Evolutionary conservation across 1,140 invertebrate genomes (phyloP), one percentile per base, ranked within the genome.

Genomic region (Hyles euphorbiae): DNA sequence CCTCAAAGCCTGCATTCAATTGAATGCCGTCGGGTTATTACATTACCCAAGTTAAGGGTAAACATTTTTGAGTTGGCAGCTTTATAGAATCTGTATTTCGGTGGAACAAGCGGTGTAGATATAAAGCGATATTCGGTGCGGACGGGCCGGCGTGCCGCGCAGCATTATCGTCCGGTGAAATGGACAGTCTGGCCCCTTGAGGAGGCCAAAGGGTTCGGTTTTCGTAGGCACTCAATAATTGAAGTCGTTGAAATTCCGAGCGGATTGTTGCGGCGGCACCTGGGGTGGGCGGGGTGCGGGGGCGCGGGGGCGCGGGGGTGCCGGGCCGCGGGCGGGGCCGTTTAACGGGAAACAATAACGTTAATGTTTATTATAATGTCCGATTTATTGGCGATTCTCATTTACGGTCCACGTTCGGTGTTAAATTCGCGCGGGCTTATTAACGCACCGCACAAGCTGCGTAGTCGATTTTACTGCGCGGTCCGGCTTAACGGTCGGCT

Each of bases 191-290:
- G 67, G 73, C 72, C 81, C 74, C 81, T 80, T 78, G 76, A 82
- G 78, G 60, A 78, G 64, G 68, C 74, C 62, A 76, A 84, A 79
- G 81, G 85, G 75, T 81, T 78, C 67, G 76, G 74, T 76, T 84
- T 74, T 76, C 76, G 72, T 70, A 81, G 70, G 78, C 78, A 85
- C 83, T 87, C 76, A 85, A 88, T 88, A 85, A 88, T 87, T 80
- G 78, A 83, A 86, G 80, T 86, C 78, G 81, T 82, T 81, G 81
- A 83, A 82, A 85, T 85, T 83, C 81, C 82, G 68, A 73, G 70
- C 70, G 79, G 74, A 88, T 81, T 78, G 74, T 76, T 83, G 81
- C 63, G 81, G 78, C 62, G 58, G 65, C 77, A 78, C 76, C 81
- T 78, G 74, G 60, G 72, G 67, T 46, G 60, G 11, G 53, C 46